phyloP scores from a whole-genome alignment of 1,140 invertebrate species.

The Drosophila pachea region DNA sequence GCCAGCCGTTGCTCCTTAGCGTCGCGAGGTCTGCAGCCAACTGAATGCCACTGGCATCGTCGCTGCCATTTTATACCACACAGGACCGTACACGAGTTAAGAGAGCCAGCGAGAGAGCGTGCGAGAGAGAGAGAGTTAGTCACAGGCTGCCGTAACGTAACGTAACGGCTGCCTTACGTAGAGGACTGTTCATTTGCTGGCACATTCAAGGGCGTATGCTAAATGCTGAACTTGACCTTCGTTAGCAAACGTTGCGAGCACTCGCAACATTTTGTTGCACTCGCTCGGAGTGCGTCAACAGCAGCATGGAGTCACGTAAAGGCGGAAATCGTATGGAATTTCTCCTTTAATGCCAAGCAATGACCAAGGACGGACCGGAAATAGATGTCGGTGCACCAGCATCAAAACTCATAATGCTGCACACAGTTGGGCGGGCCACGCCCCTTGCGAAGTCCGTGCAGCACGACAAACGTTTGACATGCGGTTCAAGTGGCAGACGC shows the following conservation, averaged over 20 bases:
- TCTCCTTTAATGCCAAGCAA: conserved; percentile 23
- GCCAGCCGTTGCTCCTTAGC: conserved; percentile 43
- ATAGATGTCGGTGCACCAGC: conserved; percentile 31
- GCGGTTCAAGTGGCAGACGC: conserved; percentile 41
- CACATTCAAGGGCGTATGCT: conserved; percentile 17
- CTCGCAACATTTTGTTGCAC: not conserved
- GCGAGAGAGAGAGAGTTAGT: not conserved
- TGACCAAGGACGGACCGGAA: conserved; percentile 49
- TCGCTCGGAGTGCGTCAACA: conserved; percentile 24
- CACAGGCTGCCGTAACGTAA: conserved; percentile 51
- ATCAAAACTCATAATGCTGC: conserved; percentile 23
- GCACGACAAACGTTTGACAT: conserved; percentile 29
- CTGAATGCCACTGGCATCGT: conserved; percentile 38
- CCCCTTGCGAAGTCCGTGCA: conserved; percentile 25
- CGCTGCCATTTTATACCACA: conserved; percentile 48
- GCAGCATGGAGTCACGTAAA: conserved; percentile 14
- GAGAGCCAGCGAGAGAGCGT: not conserved
- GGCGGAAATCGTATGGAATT: conserved; percentile 37
- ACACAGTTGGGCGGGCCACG: conserved; percentile 8
- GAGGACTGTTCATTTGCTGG: conserved; percentile 36
- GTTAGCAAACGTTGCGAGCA: conserved; percentile 52
- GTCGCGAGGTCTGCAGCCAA: conserved; percentile 58
- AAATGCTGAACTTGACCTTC: conserved; percentile 68
- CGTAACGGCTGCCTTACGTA: conserved; percentile 4
- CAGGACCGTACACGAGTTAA: conserved; percentile 1